Percentiles rank a stretch among this genome's conserved stretches.
Conservation (phyloP, 2,113 vertebrate genomes). For the Eudyptes chrysolophus region DNA sequence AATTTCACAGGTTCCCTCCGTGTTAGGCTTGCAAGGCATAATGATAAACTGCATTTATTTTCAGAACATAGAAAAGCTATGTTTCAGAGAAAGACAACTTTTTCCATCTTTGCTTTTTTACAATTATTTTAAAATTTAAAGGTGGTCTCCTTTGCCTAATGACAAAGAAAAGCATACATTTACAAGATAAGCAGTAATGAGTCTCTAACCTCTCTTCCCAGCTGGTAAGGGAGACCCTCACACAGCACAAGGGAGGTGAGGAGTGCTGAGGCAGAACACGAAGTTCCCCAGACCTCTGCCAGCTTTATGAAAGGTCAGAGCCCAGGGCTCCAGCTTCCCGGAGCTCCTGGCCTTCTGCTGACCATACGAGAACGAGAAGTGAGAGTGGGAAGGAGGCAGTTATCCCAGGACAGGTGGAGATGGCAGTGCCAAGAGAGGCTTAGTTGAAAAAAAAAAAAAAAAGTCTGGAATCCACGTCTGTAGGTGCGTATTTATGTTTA, state of each 20-base stretch:
- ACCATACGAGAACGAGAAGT: not conserved
- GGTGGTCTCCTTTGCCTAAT: not conserved
- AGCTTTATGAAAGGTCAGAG: not conserved
- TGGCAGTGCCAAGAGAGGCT: not conserved
- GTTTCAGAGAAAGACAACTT: not conserved
- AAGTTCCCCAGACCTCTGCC: not conserved
- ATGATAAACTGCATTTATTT: not conserved
- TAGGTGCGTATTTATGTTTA: not conserved
- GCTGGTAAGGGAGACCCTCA: not conserved
- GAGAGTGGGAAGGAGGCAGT: not conserved
- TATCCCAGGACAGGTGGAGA: not conserved
- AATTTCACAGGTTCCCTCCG: not conserved
- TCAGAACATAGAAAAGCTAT: not conserved
- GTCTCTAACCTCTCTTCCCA: not conserved
- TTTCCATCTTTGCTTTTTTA: not conserved
- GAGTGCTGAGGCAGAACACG: not conserved
- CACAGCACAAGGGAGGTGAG: not conserved
- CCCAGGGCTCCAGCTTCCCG: not conserved
- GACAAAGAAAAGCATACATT: not conserved
- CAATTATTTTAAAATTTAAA: not conserved
- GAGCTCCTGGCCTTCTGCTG: not conserved
- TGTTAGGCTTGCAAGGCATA: not conserved
- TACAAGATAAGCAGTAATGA: not conserved
- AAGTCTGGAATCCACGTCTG: not conserved
- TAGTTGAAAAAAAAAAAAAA: not conserved